These are phyloP conservation scores for Odontocerum albicorne DNA, from an alignment of 2,888 invertebrate genomes.

Conservation along the genomic window DNA sequence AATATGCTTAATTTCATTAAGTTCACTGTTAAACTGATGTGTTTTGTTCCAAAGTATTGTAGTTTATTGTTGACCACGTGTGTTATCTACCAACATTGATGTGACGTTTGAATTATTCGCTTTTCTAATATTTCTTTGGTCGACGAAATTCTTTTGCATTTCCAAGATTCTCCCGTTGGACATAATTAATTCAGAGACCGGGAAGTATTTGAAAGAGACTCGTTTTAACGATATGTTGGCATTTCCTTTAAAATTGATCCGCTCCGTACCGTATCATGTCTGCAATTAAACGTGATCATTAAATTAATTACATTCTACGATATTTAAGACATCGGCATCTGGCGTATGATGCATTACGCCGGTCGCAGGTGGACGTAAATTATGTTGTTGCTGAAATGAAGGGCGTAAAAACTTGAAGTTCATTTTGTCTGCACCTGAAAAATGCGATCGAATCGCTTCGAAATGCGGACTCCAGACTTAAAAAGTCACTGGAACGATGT, in stretches of 20 bases:
- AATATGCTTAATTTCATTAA: too few species aligned
- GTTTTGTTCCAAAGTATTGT: too few species aligned
- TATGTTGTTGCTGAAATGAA: conserved; percentile 3
- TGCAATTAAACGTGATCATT: conserved; percentile 26
- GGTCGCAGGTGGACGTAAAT: conserved; percentile 4
- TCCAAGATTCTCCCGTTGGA: too few species aligned
- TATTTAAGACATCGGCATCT: conserved; percentile 18
- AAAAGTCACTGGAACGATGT: background rate
- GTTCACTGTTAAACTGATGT: too few species aligned
- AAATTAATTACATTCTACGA: conserved; percentile 27
- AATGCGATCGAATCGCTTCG: conserved; percentile 19
- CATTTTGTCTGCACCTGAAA: conserved; percentile 10
- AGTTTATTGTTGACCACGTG: too few species aligned
- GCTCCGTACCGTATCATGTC: conserved; percentile 16
- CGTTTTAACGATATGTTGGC: conserved; percentile 9
- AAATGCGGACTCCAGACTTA: conserved; percentile 8
- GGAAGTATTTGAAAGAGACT: conserved; percentile 15
- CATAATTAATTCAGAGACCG: conserved; percentile 15
- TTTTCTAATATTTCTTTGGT: too few species aligned
- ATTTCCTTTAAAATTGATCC: conserved; percentile 20
- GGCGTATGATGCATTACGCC: conserved; percentile 12
- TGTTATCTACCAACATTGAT: too few species aligned
- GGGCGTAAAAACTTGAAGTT: conserved; percentile 6
- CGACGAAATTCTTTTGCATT: too few species aligned
- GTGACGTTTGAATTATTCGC: too few species aligned